A percentile compares a stretch with the other conserved stretches of the same genome.
These are phyloP conservation scores for Muscidifurax raptorellus DNA, from an alignment of 1,140 invertebrate genomes.

Conservation along the genomic window DNA sequence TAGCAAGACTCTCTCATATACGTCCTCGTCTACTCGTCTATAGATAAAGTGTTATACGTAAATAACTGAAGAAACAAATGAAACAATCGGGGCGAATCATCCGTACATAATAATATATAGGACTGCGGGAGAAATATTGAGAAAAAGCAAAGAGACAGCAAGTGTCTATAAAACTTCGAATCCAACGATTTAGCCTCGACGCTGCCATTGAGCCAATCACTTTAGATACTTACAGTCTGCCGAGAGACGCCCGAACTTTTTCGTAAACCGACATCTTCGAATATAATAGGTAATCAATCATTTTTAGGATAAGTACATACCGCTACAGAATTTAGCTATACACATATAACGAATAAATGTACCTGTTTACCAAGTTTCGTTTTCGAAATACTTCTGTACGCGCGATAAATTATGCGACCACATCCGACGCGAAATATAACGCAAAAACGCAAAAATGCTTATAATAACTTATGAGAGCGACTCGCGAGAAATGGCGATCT, in stretches of 20 bases:
- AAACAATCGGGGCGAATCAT: too few species aligned
- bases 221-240: conserved; percentile 38
- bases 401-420: too few species aligned
- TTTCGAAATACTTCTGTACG: too few species aligned
- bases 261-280: neutral
- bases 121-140: conserved; percentile 12
- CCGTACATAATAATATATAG: neutral
- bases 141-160: neutral
- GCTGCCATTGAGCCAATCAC: conserved; percentile 20
- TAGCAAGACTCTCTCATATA: neutral
- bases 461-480: too few species aligned
- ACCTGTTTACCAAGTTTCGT: too few species aligned
- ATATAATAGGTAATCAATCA: neutral
- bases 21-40: neutral
- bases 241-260: conserved; percentile 16
- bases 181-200: conserved; percentile 29
- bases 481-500: too few species aligned
- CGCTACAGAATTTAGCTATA: neutral
- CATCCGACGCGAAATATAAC: too few species aligned
- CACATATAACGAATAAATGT: neutral
- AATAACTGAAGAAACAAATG: neutral
- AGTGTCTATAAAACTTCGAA: conserved; percentile 9
- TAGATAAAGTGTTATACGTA: neutral
- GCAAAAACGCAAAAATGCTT: too few species aligned
- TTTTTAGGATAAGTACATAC: neutral